Conservation (phyloP, 2,797 vertebrate genomes). For the Gastrophryne carolinensis region DNA sequence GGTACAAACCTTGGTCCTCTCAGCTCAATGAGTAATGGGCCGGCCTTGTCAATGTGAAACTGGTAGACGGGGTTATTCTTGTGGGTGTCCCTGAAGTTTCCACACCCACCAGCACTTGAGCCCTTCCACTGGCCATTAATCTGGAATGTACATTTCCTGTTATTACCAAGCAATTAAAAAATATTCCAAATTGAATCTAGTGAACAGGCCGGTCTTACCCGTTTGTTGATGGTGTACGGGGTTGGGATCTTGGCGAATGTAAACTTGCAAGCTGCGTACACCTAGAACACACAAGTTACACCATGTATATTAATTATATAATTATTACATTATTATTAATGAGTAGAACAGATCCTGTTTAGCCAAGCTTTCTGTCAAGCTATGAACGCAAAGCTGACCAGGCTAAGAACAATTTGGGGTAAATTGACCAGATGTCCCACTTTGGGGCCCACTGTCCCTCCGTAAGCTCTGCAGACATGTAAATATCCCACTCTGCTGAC, state of each 20-base stretch:
- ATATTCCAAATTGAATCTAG: not conserved
- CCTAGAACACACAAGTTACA: constrained; percentile 66
- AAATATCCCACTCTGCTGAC: too few relatives aligned
- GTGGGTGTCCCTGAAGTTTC: constrained; percentile 92
- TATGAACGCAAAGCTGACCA: too few relatives aligned
- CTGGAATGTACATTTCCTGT: constrained; percentile 63
- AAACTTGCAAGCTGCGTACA: constrained; percentile 92
- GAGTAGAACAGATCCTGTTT: too few relatives aligned
- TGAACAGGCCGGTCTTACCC: constrained; percentile 70
- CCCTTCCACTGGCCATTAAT: constrained; percentile 96
- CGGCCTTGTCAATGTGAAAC: constrained; percentile 84
- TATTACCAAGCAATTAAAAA: not conserved
- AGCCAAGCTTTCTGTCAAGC: too few relatives aligned
- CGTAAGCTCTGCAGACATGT: too few relatives aligned
- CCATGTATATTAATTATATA: not conserved
- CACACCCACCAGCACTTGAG: constrained; percentile 87
- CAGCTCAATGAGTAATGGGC: constrained; percentile 87
- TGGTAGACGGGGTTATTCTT: constrained; percentile 94
- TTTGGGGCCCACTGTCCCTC: too few relatives aligned
- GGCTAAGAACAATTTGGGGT: too few relatives aligned
- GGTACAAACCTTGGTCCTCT: constrained; percentile 87
- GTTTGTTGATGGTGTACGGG: constrained; percentile 86
- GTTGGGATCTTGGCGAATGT: constrained; percentile 93
- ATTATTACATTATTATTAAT: too few relatives aligned
- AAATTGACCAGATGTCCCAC: too few relatives aligned